phyloP scores from a whole-genome alignment of 2,888 invertebrate species.

The Lasius fuliginosus region DNA sequence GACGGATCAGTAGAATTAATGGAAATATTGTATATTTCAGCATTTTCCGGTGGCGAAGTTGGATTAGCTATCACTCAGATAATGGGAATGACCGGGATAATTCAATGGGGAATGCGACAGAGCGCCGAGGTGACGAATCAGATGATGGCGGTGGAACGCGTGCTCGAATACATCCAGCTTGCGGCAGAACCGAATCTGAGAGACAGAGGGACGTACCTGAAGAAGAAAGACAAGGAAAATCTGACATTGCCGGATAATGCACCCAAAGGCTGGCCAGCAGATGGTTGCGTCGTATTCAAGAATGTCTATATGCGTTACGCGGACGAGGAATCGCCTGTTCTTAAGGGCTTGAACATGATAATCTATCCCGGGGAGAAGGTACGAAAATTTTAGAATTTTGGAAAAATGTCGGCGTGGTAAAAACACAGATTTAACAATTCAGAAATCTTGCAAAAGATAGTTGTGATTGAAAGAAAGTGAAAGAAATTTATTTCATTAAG shows the following conservation, averaged over 20 bases:
- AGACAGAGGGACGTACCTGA: slow-evolving; percentile 70
- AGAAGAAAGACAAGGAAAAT: slow-evolving; percentile 62
- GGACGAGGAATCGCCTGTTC: slow-evolving; percentile 86
- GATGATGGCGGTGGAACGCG: slow-evolving; percentile 94
- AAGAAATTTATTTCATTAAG: background rate
- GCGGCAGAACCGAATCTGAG: slow-evolving; percentile 87
- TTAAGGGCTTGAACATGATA: slow-evolving; percentile 85
- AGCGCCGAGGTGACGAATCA: slow-evolving; percentile 93
- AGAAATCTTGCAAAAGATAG: background rate
- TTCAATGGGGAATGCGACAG: slow-evolving; percentile 94
- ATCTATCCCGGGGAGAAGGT: slow-evolving; percentile 85
- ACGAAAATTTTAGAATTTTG: background rate
- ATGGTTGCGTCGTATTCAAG: slow-evolving; percentile 82
- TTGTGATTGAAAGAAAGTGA: background rate
- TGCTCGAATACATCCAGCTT: slow-evolving; percentile 93
- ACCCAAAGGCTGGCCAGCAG: slow-evolving; percentile 81
- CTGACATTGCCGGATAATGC: slow-evolving; percentile 56
- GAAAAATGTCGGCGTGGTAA: background rate
- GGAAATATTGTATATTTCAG: slow-evolving; percentile 54
- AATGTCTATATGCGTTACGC: slow-evolving; percentile 86
- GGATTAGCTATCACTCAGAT: slow-evolving; percentile 87
- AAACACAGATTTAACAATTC: background rate
- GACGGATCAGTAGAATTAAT: background rate
- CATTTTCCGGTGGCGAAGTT: slow-evolving; percentile 84
- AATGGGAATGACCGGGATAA: slow-evolving; percentile 87